These are phyloP conservation scores for Lacerta agilis DNA, from an alignment of 2,797 vertebrate species.

Conservation along the genomic window DNA sequence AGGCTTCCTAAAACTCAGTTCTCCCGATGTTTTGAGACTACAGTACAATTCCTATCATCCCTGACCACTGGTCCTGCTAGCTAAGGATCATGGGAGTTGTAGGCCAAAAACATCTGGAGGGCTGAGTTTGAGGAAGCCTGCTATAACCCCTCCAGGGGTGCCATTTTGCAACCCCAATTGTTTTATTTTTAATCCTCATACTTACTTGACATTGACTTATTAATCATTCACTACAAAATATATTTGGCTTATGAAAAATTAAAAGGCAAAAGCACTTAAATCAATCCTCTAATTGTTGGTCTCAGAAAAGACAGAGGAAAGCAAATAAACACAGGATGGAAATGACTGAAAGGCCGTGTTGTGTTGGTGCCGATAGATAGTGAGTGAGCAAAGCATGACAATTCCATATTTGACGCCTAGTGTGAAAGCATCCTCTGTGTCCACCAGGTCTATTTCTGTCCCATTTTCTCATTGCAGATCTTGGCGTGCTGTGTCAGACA, in stretches of 20 bases:
- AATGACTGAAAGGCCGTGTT: neutral
- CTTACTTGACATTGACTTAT: neutral
- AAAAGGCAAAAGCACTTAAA: too few species aligned
- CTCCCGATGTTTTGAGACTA: too few species aligned
- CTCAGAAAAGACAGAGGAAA: neutral
- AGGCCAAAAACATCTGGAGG: too few species aligned
- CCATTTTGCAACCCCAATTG: neutral
- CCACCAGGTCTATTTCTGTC: neutral
- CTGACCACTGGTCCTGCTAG: too few species aligned
- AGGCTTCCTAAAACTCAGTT: too few species aligned
- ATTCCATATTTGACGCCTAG: too few species aligned
- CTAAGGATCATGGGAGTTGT: too few species aligned
- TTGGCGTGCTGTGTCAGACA: neutral
- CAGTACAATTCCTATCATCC: too few species aligned
- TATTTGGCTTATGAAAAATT: too few species aligned
- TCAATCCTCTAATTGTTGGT: neutral
- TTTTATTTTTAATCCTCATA: neutral
- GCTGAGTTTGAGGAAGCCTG: too few species aligned
- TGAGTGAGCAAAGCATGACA: too few species aligned
- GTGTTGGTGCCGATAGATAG: neutral
- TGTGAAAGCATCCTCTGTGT: neutral
- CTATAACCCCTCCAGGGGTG: neutral
- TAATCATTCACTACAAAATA: too few species aligned
- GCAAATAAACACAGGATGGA: neutral
- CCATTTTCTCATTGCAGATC: neutral